phyloP scores from a whole-genome alignment of 1,140 invertebrate species.

The Drosophila suzukii region DNA sequence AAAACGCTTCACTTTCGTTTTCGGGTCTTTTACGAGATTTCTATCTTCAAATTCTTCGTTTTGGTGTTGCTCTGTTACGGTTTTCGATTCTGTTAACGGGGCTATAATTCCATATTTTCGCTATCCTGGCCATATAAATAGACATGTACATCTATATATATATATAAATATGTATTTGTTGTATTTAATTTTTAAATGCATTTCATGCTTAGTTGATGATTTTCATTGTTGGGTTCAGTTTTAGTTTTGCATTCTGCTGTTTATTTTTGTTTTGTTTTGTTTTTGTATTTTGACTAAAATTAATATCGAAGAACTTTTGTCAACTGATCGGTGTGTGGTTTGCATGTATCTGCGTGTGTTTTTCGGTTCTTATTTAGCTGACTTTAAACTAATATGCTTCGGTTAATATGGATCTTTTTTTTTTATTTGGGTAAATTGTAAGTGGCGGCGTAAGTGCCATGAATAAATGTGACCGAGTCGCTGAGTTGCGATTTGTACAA shows the following conservation, averaged over 20 bases:
- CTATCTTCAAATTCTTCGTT: slow-evolving; percentile 13
- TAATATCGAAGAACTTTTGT: slow-evolving; percentile 10
- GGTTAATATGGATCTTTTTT: slow-evolving; percentile 36
- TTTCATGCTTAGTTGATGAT: slow-evolving; percentile 78
- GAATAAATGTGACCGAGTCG: slow-evolving; percentile 68
- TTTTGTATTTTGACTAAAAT: slow-evolving; percentile 13
- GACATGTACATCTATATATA: slow-evolving; percentile 26
- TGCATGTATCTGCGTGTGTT: slow-evolving; percentile 1
- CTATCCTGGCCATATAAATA: slow-evolving; percentile 31
- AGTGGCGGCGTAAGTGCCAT: slow-evolving; percentile 28
- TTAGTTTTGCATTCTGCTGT: slow-evolving; percentile 14
- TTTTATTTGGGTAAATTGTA: slow-evolving; percentile 59
- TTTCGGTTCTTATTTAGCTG: slow-evolving; percentile 13
- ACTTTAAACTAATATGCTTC: slow-evolving; percentile 41
- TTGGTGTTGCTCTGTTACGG: slow-evolving; percentile 27
- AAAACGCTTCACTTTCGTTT: slow-evolving; percentile 9
- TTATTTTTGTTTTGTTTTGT: background rate
- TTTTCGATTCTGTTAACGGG: slow-evolving; percentile 12
- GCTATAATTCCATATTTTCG: slow-evolving; percentile 9
- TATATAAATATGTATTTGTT: slow-evolving; percentile 41
- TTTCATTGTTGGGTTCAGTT: slow-evolving; percentile 67
- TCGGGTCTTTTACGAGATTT: slow-evolving; percentile 5
- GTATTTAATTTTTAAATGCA: slow-evolving; percentile 71
- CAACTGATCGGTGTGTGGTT: slow-evolving; percentile 12
- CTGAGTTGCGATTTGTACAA: slow-evolving; percentile 66